Base-by-base conservation (phyloP, 1,140 invertebrate genomes). In the Druon quercuslanigerum region DNA sequence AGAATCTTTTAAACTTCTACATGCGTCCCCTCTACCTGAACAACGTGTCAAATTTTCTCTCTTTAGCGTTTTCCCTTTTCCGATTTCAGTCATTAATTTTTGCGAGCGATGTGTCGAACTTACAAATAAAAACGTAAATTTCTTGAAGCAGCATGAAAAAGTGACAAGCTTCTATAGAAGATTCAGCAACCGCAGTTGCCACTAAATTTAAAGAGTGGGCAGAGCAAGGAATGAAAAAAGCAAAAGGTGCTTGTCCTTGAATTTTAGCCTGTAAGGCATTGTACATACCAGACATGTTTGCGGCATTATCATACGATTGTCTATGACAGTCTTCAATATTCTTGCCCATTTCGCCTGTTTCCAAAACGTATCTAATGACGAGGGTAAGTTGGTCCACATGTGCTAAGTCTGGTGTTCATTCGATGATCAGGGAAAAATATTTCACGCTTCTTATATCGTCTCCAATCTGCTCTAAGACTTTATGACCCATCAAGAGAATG, bases 271-370 rank as follows among this genome's bases (percentile, higher is more conserved):
- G 88, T 60, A 90, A 75, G 51, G 88, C 88, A 71, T 73, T 85
- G 76, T 90, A 88, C 6, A 54, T 74, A n/a, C 88, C 89, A 78
- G 82, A 83, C 86, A 91, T 90, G 73, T 88, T 91, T 13, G 70
- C 40, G 13, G 87, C 87, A 85, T 89, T 90, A 75, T 89, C 87
- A 76, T 91, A 91, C 6, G 83, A 83, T 79, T 90, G 87, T 13
- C 84, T 83, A 50, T 85, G 74, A 75, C 84, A 88, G 70, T 88
- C 79, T 72, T 80, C 56, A 75, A 90, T 85, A 78, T 87, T 74
- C 73, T n/a, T n/a, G n/a, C n/a, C n/a, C n/a, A n/a, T n/a, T n/a
- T 46, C 20, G 12, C 80, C 82, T 51, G 50, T 76, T 9, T 75
- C 40, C 25, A 75, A 14, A 33, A 83, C 70, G 66, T 83, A 84